phyloP scores from a whole-genome alignment of 1,140 invertebrate genomes.

The Asobara japonica region DNA sequence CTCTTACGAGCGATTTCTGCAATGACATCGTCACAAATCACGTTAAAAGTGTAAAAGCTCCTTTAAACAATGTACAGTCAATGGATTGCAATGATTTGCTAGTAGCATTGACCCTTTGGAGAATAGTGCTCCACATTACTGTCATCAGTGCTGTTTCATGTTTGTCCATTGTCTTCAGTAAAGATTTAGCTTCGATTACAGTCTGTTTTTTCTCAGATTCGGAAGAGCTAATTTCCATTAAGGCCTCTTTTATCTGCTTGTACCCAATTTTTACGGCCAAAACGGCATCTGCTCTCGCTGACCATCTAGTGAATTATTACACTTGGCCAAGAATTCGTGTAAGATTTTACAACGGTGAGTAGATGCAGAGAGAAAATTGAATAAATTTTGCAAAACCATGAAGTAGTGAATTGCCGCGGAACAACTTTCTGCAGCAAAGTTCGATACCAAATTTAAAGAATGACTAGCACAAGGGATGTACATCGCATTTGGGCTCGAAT shows the following conservation, averaged over 20 bases:
- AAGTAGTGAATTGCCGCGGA: slow-evolving; percentile 29
- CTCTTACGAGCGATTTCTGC: slow-evolving; percentile 36
- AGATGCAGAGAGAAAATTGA: slow-evolving; percentile 27
- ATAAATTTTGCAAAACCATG: slow-evolving; percentile 31
- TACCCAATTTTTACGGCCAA: slow-evolving; percentile 40
- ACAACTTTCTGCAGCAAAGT: slow-evolving; percentile 18
- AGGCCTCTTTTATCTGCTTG: slow-evolving; percentile 40
- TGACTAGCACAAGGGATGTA: slow-evolving; percentile 27
- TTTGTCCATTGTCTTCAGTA: slow-evolving; percentile 39
- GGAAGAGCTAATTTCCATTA: slow-evolving; percentile 39
- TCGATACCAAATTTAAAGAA: slow-evolving; percentile 29
- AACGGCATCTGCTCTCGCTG: slow-evolving; percentile 45
- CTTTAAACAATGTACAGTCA: slow-evolving; percentile 39
- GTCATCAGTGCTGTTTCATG: slow-evolving; percentile 43
- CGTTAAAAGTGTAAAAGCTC: slow-evolving; percentile 41
- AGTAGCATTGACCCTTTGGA: slow-evolving; percentile 33
- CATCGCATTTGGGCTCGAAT: slow-evolving; percentile 20
- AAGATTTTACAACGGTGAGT: slow-evolving; percentile 40
- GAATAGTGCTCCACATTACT: slow-evolving; percentile 34
- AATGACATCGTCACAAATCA: too few species aligned
- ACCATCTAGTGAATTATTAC: slow-evolving; percentile 41
- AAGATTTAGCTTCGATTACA: slow-evolving; percentile 36
- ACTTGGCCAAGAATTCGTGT: slow-evolving; percentile 40
- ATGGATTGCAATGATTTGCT: slow-evolving; percentile 40
- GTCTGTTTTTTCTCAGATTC: slow-evolving; percentile 42